These are phyloP conservation scores for Drosophila mauritiana DNA, from an alignment of 1,140 invertebrate genomes.

Conservation along the genomic window DNA sequence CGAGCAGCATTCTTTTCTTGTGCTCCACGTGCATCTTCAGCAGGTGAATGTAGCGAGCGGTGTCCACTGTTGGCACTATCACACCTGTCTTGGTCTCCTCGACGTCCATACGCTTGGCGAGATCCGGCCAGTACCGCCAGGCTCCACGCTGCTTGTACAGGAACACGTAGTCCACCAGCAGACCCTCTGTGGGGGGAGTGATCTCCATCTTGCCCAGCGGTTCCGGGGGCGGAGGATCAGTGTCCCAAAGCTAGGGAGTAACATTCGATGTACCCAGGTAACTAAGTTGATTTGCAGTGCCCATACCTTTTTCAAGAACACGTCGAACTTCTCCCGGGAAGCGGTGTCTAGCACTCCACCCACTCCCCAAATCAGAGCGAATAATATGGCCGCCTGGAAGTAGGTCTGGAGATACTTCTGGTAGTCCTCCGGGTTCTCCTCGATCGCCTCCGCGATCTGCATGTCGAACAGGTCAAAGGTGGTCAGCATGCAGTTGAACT, in stretches of 20 bases:
- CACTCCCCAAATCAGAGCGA: slow-evolving; percentile 92
- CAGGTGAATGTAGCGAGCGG: slow-evolving; percentile 90
- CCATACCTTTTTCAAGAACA: slow-evolving; percentile 85
- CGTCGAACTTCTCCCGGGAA: slow-evolving; percentile 91
- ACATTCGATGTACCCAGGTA: background rate
- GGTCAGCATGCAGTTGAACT: slow-evolving; percentile 90
- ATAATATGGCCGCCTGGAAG: slow-evolving; percentile 92
- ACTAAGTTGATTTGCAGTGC: accelerated
- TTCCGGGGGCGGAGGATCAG: slow-evolving; percentile 88
- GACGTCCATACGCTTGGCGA: slow-evolving; percentile 85
- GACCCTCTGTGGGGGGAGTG: slow-evolving; percentile 90
- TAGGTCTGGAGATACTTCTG: slow-evolving; percentile 88
- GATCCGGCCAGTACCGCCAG: slow-evolving; percentile 91
- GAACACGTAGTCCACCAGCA: slow-evolving; percentile 93
- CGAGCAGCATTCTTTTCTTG: slow-evolving; percentile 90
- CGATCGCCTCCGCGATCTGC: slow-evolving; percentile 89
- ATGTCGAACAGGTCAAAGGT: slow-evolving; percentile 91
- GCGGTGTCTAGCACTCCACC: slow-evolving; percentile 90
- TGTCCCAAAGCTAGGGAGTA: slow-evolving; percentile 79
- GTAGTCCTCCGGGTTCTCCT: slow-evolving; percentile 87
- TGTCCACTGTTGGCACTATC: slow-evolving; percentile 92
- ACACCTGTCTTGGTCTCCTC: slow-evolving; percentile 77
- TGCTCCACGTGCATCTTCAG: slow-evolving; percentile 89
- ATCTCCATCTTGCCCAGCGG: slow-evolving; percentile 89
- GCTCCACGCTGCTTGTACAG: slow-evolving; percentile 89